phyloP scores from a whole-genome alignment of 2,797 vertebrate genomes.

The Rallus crepitans region DNA sequence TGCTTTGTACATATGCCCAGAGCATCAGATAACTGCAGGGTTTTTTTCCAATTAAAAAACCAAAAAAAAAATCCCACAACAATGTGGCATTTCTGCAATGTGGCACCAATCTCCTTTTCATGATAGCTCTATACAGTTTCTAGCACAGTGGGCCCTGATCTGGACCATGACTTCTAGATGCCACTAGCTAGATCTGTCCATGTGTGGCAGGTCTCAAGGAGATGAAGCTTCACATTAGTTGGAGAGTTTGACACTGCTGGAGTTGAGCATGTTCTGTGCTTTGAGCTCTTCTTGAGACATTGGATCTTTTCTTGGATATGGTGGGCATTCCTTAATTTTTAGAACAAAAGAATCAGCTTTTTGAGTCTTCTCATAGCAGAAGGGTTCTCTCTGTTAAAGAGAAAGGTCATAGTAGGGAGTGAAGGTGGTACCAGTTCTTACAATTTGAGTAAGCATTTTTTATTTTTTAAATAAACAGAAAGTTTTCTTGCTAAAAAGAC shows the following conservation, averaged over 20 bases:
- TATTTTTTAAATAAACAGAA: not conserved
- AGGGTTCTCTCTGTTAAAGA: not conserved
- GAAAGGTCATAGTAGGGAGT: not conserved
- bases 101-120: not conserved
- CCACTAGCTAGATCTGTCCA: not conserved
- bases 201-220: not conserved
- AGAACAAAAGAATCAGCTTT: not conserved
- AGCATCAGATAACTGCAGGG: not conserved
- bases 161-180: not conserved
- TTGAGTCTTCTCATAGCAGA: not conserved
- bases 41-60: slow-evolving; percentile 22
- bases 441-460: not conserved
- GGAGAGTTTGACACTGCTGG: not conserved
- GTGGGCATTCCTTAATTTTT: not conserved
- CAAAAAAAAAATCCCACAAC: not conserved
- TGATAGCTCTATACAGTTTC: not conserved
- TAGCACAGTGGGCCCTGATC: not conserved
- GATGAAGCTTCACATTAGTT: not conserved
- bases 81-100: not conserved
- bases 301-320: not conserved
- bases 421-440: not conserved
- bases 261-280: not conserved
- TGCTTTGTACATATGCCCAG: slow-evolving; percentile 5
- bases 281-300: not conserved
- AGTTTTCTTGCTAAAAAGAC: not conserved